Conservation (phyloP, 2,113 vertebrate species). For the Megaceryle maxima region DNA sequence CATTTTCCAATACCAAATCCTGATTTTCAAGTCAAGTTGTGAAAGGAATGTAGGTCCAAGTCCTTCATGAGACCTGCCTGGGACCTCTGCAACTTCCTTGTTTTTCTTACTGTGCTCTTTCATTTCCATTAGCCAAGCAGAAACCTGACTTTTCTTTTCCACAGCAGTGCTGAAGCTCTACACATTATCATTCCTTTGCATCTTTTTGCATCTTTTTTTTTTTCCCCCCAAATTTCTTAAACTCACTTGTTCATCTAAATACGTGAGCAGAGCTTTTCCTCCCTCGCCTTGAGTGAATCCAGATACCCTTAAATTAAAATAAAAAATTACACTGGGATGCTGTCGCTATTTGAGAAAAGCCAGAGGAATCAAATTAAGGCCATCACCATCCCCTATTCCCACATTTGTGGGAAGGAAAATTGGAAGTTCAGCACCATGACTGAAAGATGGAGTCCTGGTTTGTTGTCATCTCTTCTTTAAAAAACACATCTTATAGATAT, state of each 20-base stretch:
- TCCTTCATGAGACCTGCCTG: not conserved
- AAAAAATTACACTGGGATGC: constrained; percentile 29
- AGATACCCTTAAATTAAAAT: constrained; percentile 9
- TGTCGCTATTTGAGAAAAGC: constrained; percentile 58
- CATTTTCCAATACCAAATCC: not conserved
- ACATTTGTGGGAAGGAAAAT: constrained; percentile 42
- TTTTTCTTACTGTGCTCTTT: not conserved
- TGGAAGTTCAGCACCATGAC: constrained; percentile 23
- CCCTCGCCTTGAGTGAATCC: not conserved
- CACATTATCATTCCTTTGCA: not conserved
- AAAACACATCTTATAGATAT: not conserved
- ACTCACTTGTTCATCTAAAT: not conserved
- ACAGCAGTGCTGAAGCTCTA: not conserved
- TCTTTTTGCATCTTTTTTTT: not conserved
- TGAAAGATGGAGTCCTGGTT: constrained; percentile 4
- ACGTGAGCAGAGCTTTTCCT: not conserved
- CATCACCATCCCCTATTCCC: not conserved
- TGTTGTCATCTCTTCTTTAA: constrained; percentile 34
- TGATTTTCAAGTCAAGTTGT: not conserved
- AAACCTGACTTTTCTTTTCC: not conserved
- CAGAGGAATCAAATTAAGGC: constrained; percentile 46
- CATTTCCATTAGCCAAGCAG: not conserved
- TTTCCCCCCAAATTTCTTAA: not conserved
- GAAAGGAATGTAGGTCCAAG: not conserved
- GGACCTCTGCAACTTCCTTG: not conserved